Percentiles rank a stretch among this genome's conserved stretches.
These are phyloP conservation scores for Resseliella maxima DNA, from an alignment of 2,888 invertebrate species.

Conservation along the genomic window DNA sequence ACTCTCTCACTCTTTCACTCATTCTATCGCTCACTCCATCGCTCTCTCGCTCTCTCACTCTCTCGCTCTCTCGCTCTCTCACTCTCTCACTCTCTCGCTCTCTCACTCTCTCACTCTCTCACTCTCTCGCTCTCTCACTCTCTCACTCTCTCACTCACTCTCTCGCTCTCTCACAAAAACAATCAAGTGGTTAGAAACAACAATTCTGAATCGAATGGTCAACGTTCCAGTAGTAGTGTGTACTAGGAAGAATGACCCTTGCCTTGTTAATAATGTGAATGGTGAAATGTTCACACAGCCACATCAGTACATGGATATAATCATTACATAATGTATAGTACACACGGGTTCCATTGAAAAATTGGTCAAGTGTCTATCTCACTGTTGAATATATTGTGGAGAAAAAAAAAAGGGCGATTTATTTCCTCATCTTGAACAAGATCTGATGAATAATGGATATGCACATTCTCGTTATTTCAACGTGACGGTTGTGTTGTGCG, in stretches of 20 bases:
- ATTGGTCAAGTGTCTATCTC: background rate
- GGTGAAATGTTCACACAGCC: no score
- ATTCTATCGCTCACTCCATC: no score
- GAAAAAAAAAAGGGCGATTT: background rate
- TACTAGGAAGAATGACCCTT: background rate
- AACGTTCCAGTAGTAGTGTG: background rate
- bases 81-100: no score
- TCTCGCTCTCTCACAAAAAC: no score
- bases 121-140: no score
- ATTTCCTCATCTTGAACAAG: slow-evolving; percentile 26
- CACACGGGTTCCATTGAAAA: background rate
- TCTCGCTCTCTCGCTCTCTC: no score
- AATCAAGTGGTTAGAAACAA: background rate
- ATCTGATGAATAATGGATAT: slow-evolving; percentile 21
- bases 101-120: no score
- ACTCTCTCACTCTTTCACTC: no score
- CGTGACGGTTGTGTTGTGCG: background rate
- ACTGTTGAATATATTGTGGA: background rate
- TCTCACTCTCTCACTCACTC: no score
- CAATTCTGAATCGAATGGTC: background rate
- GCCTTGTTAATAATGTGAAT: background rate
- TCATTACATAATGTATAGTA: background rate
- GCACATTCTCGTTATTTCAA: slow-evolving; percentile 20
- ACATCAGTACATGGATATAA: background rate
- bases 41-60: no score